Base-by-base conservation (phyloP, 1,140 invertebrate genomes). In the Wiebesia pumilae region DNA sequence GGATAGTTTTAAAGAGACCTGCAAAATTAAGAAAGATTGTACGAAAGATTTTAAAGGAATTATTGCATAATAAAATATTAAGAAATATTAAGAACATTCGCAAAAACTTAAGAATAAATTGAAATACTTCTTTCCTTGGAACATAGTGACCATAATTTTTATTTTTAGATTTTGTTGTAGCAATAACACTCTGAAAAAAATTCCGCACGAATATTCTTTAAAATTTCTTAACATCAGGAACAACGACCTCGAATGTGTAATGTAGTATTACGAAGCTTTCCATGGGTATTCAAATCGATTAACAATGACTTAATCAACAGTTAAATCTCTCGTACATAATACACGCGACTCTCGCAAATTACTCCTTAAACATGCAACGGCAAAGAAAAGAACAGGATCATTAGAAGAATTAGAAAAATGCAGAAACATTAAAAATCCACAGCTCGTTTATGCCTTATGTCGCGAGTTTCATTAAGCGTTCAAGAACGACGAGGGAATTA, bases 231-330 rank as follows among this genome's bases (percentile, higher is more conserved):
- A 75, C 24, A 43, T 19, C 4, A n/a, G 19, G 38, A 3, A 43
- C 40, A 38, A n/a, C 40, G 69, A 75, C 27, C 38, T 43, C 71
- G 38, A 43, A 38, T 71, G 21, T 71, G 35, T 38, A 19, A 71
- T 40, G 33, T 30, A 12, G 38, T 43, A 38, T 12, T 10, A 14
- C 12, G 33, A 19, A 33, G 27, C 33, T 43, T 43, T 43, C 24
- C 71, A 75, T 38, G 40, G 19, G 21, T 75, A 75, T 71, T 71
- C 21, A 38, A 75, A 75, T 75, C 71, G 71, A 75, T 75, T 75
- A 75, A 75, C 35, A 43, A 75, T 43, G 27, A n/a, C 40, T 75
- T 75, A 43, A 75, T 75, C 38, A 75, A 75, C 40, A 38, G 27
- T 43, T 75, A 75, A 27, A 75, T 75, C 21, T 75, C 38, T 75